These are phyloP conservation scores for Apostichopus japonicus DNA, from an alignment of 35 echinoderm and acorn worm genomes.

Conservation along the genomic window DNA sequence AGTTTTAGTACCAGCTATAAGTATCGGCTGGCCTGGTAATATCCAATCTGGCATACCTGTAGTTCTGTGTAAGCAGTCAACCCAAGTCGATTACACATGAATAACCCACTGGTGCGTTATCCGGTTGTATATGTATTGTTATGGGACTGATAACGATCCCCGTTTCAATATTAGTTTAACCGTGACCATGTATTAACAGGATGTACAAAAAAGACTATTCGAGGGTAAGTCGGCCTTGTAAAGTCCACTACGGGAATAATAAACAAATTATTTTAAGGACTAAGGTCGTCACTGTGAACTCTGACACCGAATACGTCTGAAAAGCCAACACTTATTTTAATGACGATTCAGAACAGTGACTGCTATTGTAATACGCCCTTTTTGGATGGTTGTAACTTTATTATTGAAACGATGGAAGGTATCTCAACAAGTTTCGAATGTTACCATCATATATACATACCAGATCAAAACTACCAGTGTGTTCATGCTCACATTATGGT, in stretches of 20 bases:
- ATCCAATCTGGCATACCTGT: not conserved
- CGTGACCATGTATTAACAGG: not conserved
- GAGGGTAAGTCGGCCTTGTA: not conserved
- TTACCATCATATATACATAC: too few relatives aligned
- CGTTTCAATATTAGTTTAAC: not conserved
- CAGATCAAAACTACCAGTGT: too few relatives aligned
- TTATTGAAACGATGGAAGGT: not conserved
- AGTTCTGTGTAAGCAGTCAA: not conserved
- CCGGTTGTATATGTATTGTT: not conserved
- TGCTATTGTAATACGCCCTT: not conserved
- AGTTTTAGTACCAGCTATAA: not conserved
- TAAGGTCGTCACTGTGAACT: not conserved
- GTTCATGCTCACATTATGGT: too few relatives aligned
- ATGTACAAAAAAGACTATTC: not conserved
- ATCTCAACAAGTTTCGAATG: not conserved
- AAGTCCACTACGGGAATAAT: not conserved
- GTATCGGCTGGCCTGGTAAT: not conserved
- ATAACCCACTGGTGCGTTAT: not conserved
- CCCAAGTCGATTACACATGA: not conserved
- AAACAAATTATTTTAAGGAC: not conserved
- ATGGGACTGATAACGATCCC: not conserved
- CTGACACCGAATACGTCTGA: not conserved
- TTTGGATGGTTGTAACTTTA: not conserved
- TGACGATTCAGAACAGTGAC: not conserved
- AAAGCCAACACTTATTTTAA: not conserved